Conservation (phyloP, 2,888 invertebrate species). For the Apotomis betuletana region DNA sequence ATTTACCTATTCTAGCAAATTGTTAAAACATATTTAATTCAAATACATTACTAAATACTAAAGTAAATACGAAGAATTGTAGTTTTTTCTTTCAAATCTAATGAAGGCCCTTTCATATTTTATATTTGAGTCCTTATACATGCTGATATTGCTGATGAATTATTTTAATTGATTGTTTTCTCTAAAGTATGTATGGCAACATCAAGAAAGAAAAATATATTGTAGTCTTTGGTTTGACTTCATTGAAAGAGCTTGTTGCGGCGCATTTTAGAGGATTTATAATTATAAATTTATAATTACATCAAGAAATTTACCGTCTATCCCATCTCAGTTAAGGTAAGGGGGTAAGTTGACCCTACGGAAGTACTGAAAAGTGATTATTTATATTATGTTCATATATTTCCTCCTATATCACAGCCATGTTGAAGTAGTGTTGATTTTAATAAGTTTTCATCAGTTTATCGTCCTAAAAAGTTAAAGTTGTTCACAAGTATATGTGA, state of each 20-base stretch:
- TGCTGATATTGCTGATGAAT: neutral
- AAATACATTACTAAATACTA: neutral
- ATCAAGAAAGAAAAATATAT: constrained; percentile 5
- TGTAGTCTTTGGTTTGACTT: constrained; percentile 41
- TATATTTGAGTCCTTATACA: no score
- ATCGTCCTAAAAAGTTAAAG: constrained; percentile 76
- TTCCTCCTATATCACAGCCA: constrained; percentile 83
- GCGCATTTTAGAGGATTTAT: constrained; percentile 73
- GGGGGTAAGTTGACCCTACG: constrained; percentile 81
- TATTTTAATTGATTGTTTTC: neutral
- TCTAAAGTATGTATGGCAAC: constrained; percentile 16
- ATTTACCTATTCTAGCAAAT: neutral
- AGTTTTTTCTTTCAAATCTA: no score
- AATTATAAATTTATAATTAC: constrained; percentile 65
- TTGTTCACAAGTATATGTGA: constrained; percentile 82
- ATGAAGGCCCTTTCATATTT: no score
- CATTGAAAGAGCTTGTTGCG: constrained; percentile 67
- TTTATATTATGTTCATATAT: constrained; percentile 80
- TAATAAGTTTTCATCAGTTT: constrained; percentile 80
- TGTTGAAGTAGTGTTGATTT: constrained; percentile 83
- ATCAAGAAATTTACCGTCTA: constrained; percentile 78
- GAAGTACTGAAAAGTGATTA: constrained; percentile 81
- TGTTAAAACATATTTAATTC: neutral
- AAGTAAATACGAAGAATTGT: no score
- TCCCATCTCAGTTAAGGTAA: constrained; percentile 81